A percentile compares a stretch with the other conserved stretches of the same genome.
These are phyloP conservation scores for Thripadectes ignobilis DNA, from an alignment of 2,797 vertebrate genomes.

Conservation along the genomic window DNA sequence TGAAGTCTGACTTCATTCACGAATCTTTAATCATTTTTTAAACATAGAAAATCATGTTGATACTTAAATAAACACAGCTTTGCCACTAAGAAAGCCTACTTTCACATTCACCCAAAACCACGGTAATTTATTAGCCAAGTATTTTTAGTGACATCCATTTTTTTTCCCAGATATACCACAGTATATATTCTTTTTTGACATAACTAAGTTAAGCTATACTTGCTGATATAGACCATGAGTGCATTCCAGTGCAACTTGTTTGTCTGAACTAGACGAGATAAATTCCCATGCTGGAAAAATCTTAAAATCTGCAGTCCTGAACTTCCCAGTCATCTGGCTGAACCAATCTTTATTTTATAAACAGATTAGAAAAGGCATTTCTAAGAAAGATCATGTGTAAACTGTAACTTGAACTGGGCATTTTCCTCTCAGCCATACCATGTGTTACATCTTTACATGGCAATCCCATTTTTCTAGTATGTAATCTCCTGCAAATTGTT, in stretches of 20 bases:
- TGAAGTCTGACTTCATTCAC: background rate
- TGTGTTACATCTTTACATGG: background rate
- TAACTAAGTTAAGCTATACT: background rate
- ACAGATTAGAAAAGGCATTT: background rate
- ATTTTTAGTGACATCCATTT: background rate
- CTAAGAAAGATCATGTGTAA: background rate
- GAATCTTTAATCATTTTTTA: background rate
- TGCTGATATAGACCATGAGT: slow-evolving; percentile 10
- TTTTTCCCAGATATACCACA: background rate
- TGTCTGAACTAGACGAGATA: background rate
- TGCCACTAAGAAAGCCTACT: background rate
- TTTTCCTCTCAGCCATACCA: background rate
- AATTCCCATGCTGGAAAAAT: background rate
- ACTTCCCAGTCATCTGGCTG: background rate
- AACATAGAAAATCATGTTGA: background rate
- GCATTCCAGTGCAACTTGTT: background rate
- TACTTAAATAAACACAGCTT: background rate
- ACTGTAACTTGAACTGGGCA: background rate
- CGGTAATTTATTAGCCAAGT: background rate
- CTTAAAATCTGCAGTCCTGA: background rate
- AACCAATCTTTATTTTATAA: background rate
- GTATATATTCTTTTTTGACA: background rate
- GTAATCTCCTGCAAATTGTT: background rate
- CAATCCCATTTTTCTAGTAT: background rate
- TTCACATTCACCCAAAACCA: background rate